A percentile compares a stretch with the other conserved stretches of the same genome.
These are phyloP conservation scores for Lucilia sericata DNA, from an alignment of 1,140 invertebrate species.

Conservation along the genomic window DNA sequence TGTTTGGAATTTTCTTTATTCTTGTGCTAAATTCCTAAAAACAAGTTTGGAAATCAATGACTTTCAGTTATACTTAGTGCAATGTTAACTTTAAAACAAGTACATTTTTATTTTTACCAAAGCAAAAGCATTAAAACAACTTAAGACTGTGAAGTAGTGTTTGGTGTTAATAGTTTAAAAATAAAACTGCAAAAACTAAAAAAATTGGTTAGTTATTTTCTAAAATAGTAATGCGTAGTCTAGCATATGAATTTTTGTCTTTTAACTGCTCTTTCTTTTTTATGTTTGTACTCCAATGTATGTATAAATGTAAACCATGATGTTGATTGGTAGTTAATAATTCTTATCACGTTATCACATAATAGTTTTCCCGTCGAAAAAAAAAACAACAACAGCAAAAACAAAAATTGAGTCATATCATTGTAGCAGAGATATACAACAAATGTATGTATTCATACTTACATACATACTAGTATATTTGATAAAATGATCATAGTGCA, in stretches of 20 bases:
- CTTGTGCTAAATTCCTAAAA: conserved; percentile 47
- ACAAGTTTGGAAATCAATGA: conserved; percentile 46
- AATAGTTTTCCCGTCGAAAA: conserved; percentile 17
- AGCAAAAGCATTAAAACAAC: too few relatives aligned
- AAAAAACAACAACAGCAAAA: not conserved
- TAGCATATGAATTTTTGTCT: not conserved
- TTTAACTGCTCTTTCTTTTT: not conserved
- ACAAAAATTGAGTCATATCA: conserved; percentile 12
- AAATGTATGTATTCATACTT: not conserved
- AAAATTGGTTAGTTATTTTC: not conserved
- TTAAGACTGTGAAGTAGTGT: too few relatives aligned
- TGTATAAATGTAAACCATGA: not conserved
- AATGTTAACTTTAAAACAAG: not conserved
- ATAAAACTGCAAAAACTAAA: not conserved
- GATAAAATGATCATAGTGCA: not conserved
- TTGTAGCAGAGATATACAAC: not conserved
- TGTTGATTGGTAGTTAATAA: conserved; percentile 23
- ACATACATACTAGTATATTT: not conserved
- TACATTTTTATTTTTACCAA: too few relatives aligned
- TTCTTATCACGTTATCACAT: conserved; percentile 41
- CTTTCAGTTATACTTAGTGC: conserved; percentile 3
- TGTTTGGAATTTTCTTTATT: conserved; percentile 38
- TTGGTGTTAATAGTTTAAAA: not conserved
- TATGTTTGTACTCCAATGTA: not conserved
- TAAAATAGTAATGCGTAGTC: not conserved